phyloP scores from a whole-genome alignment of 2,797 vertebrate species.

The Adelosebastes latens region DNA sequence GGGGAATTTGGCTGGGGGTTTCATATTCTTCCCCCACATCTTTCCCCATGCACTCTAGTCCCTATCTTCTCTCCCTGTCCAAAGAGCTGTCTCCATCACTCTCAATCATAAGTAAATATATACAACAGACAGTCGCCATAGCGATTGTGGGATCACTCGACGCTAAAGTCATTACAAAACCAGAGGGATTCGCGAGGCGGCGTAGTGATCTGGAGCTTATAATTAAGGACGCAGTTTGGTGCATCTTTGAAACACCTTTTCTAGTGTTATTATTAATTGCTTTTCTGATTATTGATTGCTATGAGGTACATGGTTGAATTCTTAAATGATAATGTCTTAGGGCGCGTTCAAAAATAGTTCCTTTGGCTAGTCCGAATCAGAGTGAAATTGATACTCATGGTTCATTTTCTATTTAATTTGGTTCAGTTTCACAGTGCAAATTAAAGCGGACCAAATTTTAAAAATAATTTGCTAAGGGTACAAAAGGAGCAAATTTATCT shows the following conservation, averaged over 20 bases:
- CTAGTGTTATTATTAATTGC: neutral
- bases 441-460: neutral
- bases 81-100: conserved; percentile 64
- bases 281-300: conserved; percentile 1
- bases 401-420: neutral
- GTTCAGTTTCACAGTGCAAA: neutral
- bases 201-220: neutral
- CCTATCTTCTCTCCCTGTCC: conserved; percentile 38
- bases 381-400: neutral
- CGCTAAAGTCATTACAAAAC: conserved; percentile 26
- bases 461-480: too few relatives aligned
- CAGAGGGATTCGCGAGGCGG: neutral
- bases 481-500: too few relatives aligned
- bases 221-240: neutral
- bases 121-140: conserved; percentile 30
- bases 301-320: neutral
- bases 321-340: neutral
- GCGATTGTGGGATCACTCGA: conserved; percentile 25
- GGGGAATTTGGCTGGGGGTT: conserved; percentile 72
- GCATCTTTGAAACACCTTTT: neutral
- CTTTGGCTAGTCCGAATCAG: neutral
- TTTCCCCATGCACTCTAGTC: conserved; percentile 26
- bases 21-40: conserved; percentile 39
- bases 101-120: conserved; percentile 53
- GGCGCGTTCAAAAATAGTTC: neutral